These are phyloP conservation scores for Indicator indicator DNA, from an alignment of 2,113 vertebrate species.

Conservation along the genomic window DNA sequence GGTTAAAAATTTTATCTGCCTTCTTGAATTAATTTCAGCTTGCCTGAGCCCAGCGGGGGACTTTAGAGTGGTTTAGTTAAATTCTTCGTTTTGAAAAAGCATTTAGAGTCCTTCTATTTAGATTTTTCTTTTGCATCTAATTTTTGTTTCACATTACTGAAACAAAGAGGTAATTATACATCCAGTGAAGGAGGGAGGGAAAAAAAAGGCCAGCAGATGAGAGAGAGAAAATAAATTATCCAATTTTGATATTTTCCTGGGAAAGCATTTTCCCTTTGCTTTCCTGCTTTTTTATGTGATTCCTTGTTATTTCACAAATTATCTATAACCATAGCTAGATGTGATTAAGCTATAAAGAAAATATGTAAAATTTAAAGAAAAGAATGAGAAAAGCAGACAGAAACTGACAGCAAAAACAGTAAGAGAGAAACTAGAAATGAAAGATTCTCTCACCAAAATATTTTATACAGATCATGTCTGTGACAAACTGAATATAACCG, in stretches of 20 bases:
- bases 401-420: neutral
- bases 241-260: constrained; percentile 56
- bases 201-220: neutral
- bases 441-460: constrained; percentile 32
- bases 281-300: constrained; percentile 18
- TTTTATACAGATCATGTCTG: neutral
- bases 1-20: constrained; percentile 87
- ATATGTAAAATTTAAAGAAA: neutral
- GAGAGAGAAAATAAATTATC: constrained; percentile 37
- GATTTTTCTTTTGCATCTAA: constrained; percentile 67
- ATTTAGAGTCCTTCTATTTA: constrained; percentile 70
- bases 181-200: neutral
- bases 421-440: neutral
- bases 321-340: neutral
- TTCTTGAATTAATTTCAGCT: constrained; percentile 87
- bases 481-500: neutral
- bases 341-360: constrained; percentile 43
- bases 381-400: neutral
- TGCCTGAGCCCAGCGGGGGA: constrained; percentile 84
- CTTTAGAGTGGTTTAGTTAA: constrained; percentile 80
- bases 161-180: constrained; percentile 74
- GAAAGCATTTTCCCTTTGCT: constrained; percentile 22
- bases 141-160: constrained; percentile 73
- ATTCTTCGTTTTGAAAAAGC: constrained; percentile 78
- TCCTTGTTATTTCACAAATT: constrained; percentile 55